phyloP scores from a whole-genome alignment of 2,797 vertebrate genomes.

The Lutjanus argentimaculatus region DNA sequence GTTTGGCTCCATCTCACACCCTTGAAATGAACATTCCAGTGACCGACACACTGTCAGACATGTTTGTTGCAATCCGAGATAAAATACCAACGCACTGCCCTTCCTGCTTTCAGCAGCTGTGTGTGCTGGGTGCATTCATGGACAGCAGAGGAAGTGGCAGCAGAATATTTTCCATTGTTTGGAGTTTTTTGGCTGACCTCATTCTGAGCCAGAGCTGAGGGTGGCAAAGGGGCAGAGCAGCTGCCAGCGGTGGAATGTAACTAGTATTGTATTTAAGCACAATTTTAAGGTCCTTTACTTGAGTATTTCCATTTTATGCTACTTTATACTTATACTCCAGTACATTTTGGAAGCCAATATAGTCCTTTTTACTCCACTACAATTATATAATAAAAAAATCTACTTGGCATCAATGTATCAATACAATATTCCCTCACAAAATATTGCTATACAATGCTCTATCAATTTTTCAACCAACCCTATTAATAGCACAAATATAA shows the following conservation, averaged over 20 bases:
- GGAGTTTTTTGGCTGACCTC: conserved; percentile 55
- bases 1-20: background rate
- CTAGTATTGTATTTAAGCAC: background rate
- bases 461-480: too few relatives aligned
- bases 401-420: too few relatives aligned
- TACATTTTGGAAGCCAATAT: background rate
- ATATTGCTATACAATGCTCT: too few relatives aligned
- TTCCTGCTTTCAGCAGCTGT: conserved; percentile 38
- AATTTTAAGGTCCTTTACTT: background rate
- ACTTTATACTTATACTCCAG: background rate
- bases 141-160: conserved; percentile 49
- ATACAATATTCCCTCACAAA: too few relatives aligned
- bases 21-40: conserved; percentile 9
- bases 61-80: conserved; percentile 14
- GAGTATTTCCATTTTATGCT: background rate
- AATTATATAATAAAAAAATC: too few relatives aligned
- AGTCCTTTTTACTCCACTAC: background rate
- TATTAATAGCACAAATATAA: background rate
- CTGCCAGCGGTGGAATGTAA: background rate
- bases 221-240: conserved; percentile 9
- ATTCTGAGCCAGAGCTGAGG: conserved; percentile 4
- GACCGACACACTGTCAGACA: conserved; percentile 6
- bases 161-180: conserved; percentile 67
- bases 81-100: conserved; percentile 44
- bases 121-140: conserved; percentile 41